Conservation (phyloP, 2,888 invertebrate genomes). For the Philonicus albiceps region DNA sequence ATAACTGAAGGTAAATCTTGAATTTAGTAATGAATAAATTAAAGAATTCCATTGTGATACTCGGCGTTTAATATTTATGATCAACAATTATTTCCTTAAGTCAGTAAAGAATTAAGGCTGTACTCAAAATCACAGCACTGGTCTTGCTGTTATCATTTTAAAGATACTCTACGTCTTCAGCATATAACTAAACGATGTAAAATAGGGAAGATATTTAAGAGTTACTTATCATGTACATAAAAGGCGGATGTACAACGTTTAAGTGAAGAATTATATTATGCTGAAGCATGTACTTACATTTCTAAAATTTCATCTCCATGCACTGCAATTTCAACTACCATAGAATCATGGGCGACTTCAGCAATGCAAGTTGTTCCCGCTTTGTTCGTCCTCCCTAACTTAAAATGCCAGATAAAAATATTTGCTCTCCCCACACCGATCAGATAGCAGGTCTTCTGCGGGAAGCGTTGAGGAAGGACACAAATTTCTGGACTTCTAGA, state of each 20-base stretch:
- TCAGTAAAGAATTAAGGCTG: not conserved
- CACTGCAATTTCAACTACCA: not conserved
- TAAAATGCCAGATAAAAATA: not conserved
- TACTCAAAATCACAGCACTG: not conserved
- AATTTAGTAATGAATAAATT: not conserved
- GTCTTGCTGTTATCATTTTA: not conserved
- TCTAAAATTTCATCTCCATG: not conserved
- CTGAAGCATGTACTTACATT: not conserved
- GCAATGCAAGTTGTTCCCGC: not conserved
- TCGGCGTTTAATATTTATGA: not conserved
- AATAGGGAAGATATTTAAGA: not conserved
- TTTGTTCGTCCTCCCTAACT: not conserved
- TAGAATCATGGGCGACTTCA: not conserved
- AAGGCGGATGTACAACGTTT: too few relatives aligned
- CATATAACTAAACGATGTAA: not conserved
- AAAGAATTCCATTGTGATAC: not conserved
- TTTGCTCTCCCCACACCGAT: not conserved
- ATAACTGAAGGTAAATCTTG: too few relatives aligned
- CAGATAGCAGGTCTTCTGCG: not conserved
- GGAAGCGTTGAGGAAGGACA: not conserved
- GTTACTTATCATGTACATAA: too few relatives aligned
- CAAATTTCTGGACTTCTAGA: not conserved
- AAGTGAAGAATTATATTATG: not conserved
- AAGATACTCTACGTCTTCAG: not conserved
- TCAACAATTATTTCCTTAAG: not conserved